phyloP scores from a whole-genome alignment of 2,888 invertebrate species.

The Athrips mouffetella region DNA sequence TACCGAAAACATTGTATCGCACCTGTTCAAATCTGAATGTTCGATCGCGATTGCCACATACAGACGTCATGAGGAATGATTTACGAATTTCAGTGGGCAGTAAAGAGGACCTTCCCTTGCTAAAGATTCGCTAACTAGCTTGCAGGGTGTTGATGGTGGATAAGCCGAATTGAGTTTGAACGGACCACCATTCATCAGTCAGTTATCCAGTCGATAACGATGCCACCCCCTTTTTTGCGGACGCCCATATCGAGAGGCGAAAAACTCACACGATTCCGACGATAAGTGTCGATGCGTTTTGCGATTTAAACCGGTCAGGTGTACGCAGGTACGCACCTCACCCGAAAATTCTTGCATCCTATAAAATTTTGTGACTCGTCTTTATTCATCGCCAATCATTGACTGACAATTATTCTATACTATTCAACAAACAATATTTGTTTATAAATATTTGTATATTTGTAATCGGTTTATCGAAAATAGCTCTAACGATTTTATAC shows the following conservation, averaged over 20 bases:
- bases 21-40: conserved; percentile 54
- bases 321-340: conserved; percentile 1
- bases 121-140: conserved; percentile 69
- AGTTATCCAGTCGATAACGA: conserved; percentile 67
- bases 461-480: too few species aligned
- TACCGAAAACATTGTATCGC: conserved; percentile 51
- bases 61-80: conserved; percentile 63
- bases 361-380: conserved; percentile 9
- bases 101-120: conserved; percentile 37
- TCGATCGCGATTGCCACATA: conserved; percentile 57
- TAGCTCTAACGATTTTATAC: too few species aligned
- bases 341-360: conserved; percentile 14
- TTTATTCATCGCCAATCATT: not conserved
- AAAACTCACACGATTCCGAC: conserved; percentile 54
- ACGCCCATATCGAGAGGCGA: conserved; percentile 53
- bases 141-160: conserved; percentile 64
- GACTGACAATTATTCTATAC: not conserved
- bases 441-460: too few species aligned
- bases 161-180: conserved; percentile 75
- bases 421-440: too few species aligned
- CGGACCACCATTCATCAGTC: conserved; percentile 73
- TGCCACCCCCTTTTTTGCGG: conserved; percentile 54
- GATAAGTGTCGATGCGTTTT: conserved; percentile 48
- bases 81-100: conserved; percentile 52
- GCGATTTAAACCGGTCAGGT: conserved; percentile 22